Percentiles rank a stretch among this genome's conserved stretches.
Conservation (phyloP, 92 coral and sea anemone genomes). For the Diadumene lineata region DNA sequence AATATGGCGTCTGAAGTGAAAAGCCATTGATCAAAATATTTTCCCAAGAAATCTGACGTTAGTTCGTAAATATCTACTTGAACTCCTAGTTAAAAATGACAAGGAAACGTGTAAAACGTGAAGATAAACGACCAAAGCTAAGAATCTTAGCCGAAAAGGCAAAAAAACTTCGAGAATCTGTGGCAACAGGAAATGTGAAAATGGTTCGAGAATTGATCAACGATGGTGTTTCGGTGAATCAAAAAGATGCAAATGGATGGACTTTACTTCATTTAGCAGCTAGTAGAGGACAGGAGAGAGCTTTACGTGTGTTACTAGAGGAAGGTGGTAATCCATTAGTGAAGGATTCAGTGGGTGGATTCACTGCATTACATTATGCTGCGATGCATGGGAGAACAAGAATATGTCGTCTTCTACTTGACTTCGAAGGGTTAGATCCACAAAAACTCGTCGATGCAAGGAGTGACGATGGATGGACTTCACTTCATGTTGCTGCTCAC, state of each 20-base stretch:
- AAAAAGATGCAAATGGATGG: conserved; percentile 88
- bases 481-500: conserved; percentile 85
- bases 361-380: conserved; percentile 85
- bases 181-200: conserved; percentile 80
- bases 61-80: conserved; percentile 1
- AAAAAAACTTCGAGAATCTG: conserved; percentile 70
- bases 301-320: conserved; percentile 74
- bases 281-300: conserved; percentile 85
- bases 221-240: conserved; percentile 77
- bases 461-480: conserved; percentile 97
- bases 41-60: conserved; percentile 13
- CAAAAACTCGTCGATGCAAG: conserved; percentile 81
- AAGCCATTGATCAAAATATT: conserved; percentile 22
- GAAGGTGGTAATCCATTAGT: conserved; percentile 87
- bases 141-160: conserved; percentile 50
- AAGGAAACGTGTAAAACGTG: conserved; percentile 53
- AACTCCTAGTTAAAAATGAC: conserved; percentile 38
- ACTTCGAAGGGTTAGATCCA: conserved; percentile 70
- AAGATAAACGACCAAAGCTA: conserved; percentile 34
- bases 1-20: conserved; percentile 41
- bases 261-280: conserved; percentile 84
- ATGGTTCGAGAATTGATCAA: conserved; percentile 76
- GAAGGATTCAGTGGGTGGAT: conserved; percentile 83
- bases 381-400: conserved; percentile 93
- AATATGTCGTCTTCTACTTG: conserved; percentile 74